phyloP scores from a whole-genome alignment of 1,140 invertebrate genomes.

The Bombus breviceps region DNA sequence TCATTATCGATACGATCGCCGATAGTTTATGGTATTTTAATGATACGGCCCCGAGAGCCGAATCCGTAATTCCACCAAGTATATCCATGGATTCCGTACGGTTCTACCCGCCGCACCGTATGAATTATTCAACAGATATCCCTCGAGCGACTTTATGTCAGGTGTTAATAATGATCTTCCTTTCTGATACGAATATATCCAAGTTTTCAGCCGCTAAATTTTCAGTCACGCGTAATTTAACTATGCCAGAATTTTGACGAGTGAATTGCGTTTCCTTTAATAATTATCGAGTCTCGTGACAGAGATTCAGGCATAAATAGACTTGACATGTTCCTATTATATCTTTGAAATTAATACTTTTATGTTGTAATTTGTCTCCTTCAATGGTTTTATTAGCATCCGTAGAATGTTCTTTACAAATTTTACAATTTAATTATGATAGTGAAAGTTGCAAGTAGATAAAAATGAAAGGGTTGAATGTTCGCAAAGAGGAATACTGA shows the following conservation, averaged over 20 bases:
- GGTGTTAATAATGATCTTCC: background rate
- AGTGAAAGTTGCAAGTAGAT: too few relatives aligned
- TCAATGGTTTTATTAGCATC: too few relatives aligned
- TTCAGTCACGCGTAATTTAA: background rate
- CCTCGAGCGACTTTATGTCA: conserved; percentile 10
- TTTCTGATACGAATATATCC: background rate
- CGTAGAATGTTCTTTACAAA: too few relatives aligned
- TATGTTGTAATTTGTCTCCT: too few relatives aligned
- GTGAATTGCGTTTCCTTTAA: background rate
- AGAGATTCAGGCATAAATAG: too few relatives aligned
- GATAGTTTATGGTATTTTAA: conserved; percentile 44
- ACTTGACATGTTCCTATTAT: too few relatives aligned
- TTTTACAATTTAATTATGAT: too few relatives aligned
- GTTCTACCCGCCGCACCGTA: background rate
- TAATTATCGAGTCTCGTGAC: background rate
- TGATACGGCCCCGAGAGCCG: conserved; percentile 6
- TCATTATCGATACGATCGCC: conserved; percentile 39
- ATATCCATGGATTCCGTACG: background rate
- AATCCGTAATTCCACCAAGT: background rate
- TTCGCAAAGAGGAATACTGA: too few relatives aligned
- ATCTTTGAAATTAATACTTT: too few relatives aligned
- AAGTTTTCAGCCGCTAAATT: too few relatives aligned
- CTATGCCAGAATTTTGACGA: too few relatives aligned
- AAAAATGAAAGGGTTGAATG: too few relatives aligned
- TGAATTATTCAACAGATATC: conserved; percentile 22